Evolutionary conservation across 2,888 invertebrate species (phyloP).

Genomic region (Amblyjoppa fuscipennis): DNA sequence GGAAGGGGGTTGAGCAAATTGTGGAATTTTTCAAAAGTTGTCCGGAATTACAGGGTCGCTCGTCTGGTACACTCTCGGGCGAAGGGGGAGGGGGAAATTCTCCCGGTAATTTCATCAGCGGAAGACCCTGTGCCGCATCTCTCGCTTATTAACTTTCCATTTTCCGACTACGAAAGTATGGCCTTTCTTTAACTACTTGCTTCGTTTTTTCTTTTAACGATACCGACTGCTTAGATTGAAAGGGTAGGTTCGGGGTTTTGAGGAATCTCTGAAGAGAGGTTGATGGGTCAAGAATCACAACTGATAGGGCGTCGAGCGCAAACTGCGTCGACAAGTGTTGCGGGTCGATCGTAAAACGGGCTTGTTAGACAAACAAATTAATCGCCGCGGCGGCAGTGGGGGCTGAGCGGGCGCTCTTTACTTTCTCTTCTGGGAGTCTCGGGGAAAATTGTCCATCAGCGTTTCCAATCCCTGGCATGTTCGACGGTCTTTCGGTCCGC

Average conservation of each 20-base stretch:
- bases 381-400: background rate
- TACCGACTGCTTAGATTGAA: background rate
- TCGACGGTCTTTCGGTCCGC: slow-evolving; percentile 11
- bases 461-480: slow-evolving; percentile 12
- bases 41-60: slow-evolving; percentile 31
- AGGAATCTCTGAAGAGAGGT: background rate
- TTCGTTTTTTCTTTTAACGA: background rate
- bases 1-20: slow-evolving; percentile 27
- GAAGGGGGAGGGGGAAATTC: slow-evolving; percentile 8
- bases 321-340: background rate
- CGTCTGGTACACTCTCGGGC: slow-evolving; percentile 8
- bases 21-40: slow-evolving; percentile 46
- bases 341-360: background rate
- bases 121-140: background rate
- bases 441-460: slow-evolving; percentile 40
- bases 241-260: background rate
- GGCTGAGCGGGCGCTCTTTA: slow-evolving; percentile 10
- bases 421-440: slow-evolving; percentile 27
- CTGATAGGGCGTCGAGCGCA: background rate
- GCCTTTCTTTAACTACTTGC: background rate
- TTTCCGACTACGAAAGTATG: slow-evolving; percentile 7
- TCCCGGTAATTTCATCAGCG: slow-evolving; percentile 44
- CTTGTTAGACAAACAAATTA: slow-evolving; percentile 36
- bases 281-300: slow-evolving; percentile 16
- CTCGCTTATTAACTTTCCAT: slow-evolving; percentile 28